A percentile compares a stretch with the other conserved stretches of the same genome.
These are phyloP conservation scores for Limnothrissa miodon DNA, from an alignment of 2,113 vertebrate genomes.

Conservation along the genomic window DNA sequence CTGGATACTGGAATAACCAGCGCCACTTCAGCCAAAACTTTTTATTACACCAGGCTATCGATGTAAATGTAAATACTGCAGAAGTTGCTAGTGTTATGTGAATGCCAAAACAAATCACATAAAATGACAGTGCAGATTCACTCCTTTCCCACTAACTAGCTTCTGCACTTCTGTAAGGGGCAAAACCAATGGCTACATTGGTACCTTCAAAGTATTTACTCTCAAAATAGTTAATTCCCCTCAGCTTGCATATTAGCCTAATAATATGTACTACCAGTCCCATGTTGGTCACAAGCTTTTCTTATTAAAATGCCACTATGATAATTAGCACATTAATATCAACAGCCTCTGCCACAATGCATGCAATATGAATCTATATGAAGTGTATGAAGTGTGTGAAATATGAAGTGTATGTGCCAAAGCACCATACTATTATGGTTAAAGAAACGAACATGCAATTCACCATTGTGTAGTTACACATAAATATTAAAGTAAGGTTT, in stretches of 20 bases:
- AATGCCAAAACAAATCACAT: background rate
- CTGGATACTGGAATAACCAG: too few species aligned
- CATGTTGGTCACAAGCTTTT: background rate
- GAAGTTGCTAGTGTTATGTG: too few species aligned
- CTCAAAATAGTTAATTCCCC: background rate
- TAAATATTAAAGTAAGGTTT: background rate
- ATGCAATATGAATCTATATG: slow-evolving; percentile 53
- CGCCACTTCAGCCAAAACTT: too few species aligned
- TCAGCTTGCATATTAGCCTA: background rate
- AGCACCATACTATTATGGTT: background rate
- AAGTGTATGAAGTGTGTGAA: slow-evolving; percentile 25
- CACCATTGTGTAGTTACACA: background rate
- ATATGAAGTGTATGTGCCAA: slow-evolving; percentile 35
- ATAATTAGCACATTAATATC: slow-evolving; percentile 45
- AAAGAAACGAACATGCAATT: too few species aligned
- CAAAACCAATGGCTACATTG: background rate
- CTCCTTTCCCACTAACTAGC: background rate
- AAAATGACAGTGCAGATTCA: background rate
- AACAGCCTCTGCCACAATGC: slow-evolving; percentile 36
- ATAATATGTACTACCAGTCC: background rate
- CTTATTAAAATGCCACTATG: slow-evolving; percentile 40
- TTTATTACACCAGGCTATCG: too few species aligned
- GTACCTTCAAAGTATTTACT: too few species aligned
- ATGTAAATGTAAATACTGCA: too few species aligned
- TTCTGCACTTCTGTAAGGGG: background rate